Conservation (phyloP, 2,888 invertebrate species). For the Melieria picta region DNA sequence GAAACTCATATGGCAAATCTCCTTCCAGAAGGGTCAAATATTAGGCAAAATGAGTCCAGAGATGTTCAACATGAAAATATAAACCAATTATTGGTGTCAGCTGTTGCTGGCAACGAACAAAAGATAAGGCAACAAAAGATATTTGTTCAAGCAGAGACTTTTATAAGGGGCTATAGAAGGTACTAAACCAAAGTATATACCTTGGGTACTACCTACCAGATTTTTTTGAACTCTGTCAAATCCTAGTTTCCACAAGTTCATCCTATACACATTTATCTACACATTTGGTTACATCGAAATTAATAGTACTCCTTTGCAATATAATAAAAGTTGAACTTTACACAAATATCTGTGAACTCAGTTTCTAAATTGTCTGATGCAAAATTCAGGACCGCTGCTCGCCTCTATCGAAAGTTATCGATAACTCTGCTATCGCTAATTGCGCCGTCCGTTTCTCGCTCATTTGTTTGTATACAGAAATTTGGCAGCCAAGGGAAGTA, state of each 20-base stretch:
- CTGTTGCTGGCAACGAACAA: neutral
- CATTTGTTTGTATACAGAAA: constrained; percentile 5
- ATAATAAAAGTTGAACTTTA: no score
- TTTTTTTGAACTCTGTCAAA: no score
- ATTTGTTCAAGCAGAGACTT: no score
- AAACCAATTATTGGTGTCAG: neutral
- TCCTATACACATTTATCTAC: no score
- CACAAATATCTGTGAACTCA: neutral
- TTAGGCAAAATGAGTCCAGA: neutral
- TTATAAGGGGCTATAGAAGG: no score
- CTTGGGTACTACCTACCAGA: no score
- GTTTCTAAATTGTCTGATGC: neutral
- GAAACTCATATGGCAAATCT: constrained; percentile 38
- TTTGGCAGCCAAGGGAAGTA: neutral
- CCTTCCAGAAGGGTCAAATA: constrained; percentile 3
- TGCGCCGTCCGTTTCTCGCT: neutral
- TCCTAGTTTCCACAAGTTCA: no score
- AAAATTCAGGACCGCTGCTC: neutral
- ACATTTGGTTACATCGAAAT: neutral
- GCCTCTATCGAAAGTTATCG: neutral
- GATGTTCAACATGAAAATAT: neutral
- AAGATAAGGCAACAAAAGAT: neutral
- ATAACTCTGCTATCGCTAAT: neutral
- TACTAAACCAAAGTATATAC: no score
- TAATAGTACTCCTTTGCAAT: neutral